A percentile compares a stretch with the other conserved stretches of the same genome.
These are phyloP conservation scores for Capricornis sumatraensis DNA, from an alignment of 2,113 vertebrate species.

Conservation along the genomic window DNA sequence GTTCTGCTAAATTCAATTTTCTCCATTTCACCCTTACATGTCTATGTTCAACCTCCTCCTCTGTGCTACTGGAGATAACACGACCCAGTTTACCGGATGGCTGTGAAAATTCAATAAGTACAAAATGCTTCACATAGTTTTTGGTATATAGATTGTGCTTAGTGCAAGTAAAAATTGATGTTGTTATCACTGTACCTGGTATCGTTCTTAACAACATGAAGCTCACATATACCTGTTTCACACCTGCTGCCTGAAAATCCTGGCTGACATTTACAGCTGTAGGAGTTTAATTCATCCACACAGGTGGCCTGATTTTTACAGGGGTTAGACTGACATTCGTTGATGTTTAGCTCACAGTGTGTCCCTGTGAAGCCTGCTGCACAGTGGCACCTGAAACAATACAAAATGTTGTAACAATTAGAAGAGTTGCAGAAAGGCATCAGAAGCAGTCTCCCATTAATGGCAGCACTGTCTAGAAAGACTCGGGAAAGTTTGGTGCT, in stretches of 20 bases:
- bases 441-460: background rate
- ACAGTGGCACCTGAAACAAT: slow-evolving; percentile 88
- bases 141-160: background rate
- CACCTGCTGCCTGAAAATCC: slow-evolving; percentile 99
- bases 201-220: background rate
- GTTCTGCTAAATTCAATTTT: background rate
- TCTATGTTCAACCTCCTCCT: background rate
- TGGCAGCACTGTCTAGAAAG: background rate
- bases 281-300: slow-evolving; percentile 90
- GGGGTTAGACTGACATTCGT: slow-evolving; percentile 93
- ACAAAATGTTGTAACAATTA: background rate
- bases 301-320: slow-evolving; percentile 94
- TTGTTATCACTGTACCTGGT: background rate
- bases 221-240: slow-evolving; percentile 96
- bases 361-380: slow-evolving; percentile 87
- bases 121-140: background rate
- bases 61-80: background rate
- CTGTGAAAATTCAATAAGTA: background rate
- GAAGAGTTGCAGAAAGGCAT: background rate
- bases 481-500: background rate
- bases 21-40: background rate
- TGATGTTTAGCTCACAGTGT: slow-evolving; percentile 90
- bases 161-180: background rate
- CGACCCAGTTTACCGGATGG: background rate
- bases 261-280: slow-evolving; percentile 93